Base-by-base conservation (phyloP, 1,140 invertebrate species). In the Homalodisca vitripennis region DNA sequence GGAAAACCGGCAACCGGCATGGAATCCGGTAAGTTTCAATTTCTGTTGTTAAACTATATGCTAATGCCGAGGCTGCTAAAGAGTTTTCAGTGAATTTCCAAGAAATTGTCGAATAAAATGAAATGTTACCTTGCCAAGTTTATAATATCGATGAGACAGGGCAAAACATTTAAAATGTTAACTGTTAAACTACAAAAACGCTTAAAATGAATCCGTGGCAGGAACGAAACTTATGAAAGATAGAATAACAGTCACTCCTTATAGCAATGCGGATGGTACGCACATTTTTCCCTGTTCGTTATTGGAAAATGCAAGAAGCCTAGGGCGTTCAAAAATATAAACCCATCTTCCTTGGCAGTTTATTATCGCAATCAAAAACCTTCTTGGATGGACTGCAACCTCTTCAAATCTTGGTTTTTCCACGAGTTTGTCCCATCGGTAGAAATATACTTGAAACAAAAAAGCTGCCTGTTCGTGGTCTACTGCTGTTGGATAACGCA, bases 1-100 rank as follows among this genome's bases (percentile, higher is more conserved):
- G 31, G 63, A 65, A 65, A 65, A 65, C 31, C 17, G 20, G 60
- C n/a, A n/a, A n/a, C n/a, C n/a, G n/a, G n/a, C n/a, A n/a, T n/a
- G n/a, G n/a, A n/a, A 17, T 30, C 24, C n/a, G 60, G n/a, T 14
- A 2, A 27, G 14, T 27, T 24, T 2, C 12, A 26, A 29, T 63
- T 26, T 14, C 30, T 29, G 13, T 2, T 26, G 14, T 14, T 10
- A 29, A 41, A 41, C 34, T 41, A 10, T 41, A 10, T 10, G 34
- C 34, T 41, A 17, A 41, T 17, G 34, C 17, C n/a, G 13, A 2
- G 17, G 14, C 29, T 14, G 14, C 29, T 30, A n/a, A 65, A 34
- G 3, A n/a, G 13, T 32, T 34, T 32, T n/a, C 3, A n/a, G 24
- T 13, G 12, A 65, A 65, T 2, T 65, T 32, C 41, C 2, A 55